Base-by-base conservation (phyloP, 2,113 vertebrate species). In the Channa maculata region DNA sequence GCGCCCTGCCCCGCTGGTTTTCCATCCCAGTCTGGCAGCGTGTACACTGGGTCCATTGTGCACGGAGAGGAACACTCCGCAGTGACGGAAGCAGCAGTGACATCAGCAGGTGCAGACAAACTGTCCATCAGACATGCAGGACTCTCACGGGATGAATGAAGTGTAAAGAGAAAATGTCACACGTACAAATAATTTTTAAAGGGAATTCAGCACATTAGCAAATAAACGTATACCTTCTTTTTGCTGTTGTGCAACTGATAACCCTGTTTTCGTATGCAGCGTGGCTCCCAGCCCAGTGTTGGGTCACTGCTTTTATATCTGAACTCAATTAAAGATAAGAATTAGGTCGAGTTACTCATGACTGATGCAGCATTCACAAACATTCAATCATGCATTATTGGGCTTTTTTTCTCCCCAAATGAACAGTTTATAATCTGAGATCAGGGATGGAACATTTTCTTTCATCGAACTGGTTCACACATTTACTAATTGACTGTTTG, bases 31-130 rank as follows among this genome's bases (percentile, higher is more conserved):
- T 45, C 59, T 75, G 74, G 71, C 81, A 79, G 83, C 24, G 7
- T 14, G 49, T 55, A 88, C 89, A 91, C 83, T 83, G 68, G 57
- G 5, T 13, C 77, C 59, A 83, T 83, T 91, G 87, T 89, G 11
- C 50, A 33, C 34, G 5, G 38, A 63, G 52, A 63, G 43, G 46
- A 24, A 58, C 62, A 43, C 43, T 54, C 10, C 3, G 83, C 86
- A 82, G 79, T 63, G 65, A 68, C 55, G 11, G 75, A 84, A 67
- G 67, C 67, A 10, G 63, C 55, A 24, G 65, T 83, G 84, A 83
- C 49, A 41, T 75, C 72, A 39, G 43, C 8, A 43, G 71, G 78
- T 5, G 62, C 5, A 55, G 54, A 66, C 64, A 24, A 24, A 24
- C 24, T 24, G 24, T 24, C 24, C 24, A 24, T 24, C 24, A 24